Conservation (phyloP, 2,797 vertebrate species). For the Mionectes olivaceus region DNA sequence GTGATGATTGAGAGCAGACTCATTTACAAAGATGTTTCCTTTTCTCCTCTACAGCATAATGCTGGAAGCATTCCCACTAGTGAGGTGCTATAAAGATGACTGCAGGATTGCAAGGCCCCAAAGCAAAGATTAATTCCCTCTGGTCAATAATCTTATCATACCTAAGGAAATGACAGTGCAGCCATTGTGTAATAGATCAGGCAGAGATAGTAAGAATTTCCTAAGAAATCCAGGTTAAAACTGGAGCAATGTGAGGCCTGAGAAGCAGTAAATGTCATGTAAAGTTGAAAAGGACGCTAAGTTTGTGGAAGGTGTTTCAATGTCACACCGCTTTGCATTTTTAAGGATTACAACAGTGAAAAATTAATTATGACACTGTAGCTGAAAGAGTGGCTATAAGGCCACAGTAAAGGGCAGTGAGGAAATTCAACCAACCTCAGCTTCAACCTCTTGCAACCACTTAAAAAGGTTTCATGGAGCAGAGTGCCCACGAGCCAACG, state of each 20-base stretch:
- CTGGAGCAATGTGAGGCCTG: not conserved
- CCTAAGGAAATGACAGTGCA: not conserved
- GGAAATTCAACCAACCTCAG: slow-evolving; percentile 25
- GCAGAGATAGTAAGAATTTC: slow-evolving; percentile 16
- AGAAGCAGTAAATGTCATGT: not conserved
- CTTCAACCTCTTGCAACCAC: slow-evolving; percentile 37
- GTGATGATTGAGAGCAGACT: not conserved
- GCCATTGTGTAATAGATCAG: not conserved
- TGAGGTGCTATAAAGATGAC: slow-evolving; percentile 3
- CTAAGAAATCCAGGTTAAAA: not conserved
- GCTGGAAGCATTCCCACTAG: slow-evolving; percentile 27
- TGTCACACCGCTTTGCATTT: not conserved
- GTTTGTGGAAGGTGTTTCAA: not conserved
- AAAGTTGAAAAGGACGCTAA: not conserved
- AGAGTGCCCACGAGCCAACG: not conserved
- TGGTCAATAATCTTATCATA: not conserved
- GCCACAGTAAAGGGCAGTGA: not conserved
- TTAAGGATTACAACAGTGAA: not conserved
- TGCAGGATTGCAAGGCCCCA: slow-evolving; percentile 20
- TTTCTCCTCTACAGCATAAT: not conserved
- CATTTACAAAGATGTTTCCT: slow-evolving; percentile 1
- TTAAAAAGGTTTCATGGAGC: slow-evolving; percentile 35
- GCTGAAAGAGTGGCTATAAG: not conserved
- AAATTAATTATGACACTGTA: not conserved
- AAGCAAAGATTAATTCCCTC: not conserved